A percentile compares a stretch with the other conserved stretches of the same genome.
phyloP scores from a whole-genome alignment of 2,797 vertebrate genomes.

The Molossus alvarezi region DNA sequence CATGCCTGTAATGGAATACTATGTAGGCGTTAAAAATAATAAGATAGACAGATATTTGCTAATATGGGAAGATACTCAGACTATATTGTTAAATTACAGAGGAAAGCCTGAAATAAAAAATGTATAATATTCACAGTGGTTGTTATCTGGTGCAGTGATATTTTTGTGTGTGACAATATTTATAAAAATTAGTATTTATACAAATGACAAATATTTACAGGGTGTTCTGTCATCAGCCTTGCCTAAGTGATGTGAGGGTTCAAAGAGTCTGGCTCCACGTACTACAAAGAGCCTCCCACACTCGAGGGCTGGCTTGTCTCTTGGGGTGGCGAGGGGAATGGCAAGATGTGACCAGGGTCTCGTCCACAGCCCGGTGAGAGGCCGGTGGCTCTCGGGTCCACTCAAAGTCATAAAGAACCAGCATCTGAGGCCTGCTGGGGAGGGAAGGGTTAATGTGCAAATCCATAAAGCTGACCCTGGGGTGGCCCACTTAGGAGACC shows the following conservation, averaged over 20 bases:
- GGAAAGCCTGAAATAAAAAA: background rate
- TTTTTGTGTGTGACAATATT: background rate
- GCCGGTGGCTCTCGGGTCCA: background rate
- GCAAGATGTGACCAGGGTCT: background rate
- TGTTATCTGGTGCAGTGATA: background rate
- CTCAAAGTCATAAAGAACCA: background rate
- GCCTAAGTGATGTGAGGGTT: too few species aligned
- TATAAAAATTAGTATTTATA: slow-evolving; percentile 10
- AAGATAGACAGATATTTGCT: background rate
- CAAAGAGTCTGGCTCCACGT: background rate
- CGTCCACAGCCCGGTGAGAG: background rate
- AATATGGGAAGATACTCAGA: background rate
- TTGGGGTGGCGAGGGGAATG: background rate
- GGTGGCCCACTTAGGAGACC: slow-evolving; percentile 89
- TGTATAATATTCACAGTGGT: background rate
- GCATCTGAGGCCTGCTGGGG: background rate
- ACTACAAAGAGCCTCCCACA: background rate
- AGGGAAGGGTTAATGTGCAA: slow-evolving; percentile 89
- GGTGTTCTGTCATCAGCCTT: background rate
- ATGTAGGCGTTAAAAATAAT: background rate
- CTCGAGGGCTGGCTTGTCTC: background rate
- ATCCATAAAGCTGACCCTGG: slow-evolving; percentile 86
- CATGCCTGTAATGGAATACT: background rate
- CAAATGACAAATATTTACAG: background rate
- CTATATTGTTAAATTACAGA: background rate